A percentile compares a stretch with the other conserved stretches of the same genome.
These are phyloP conservation scores for Danio tinwini DNA, from an alignment of 2,797 vertebrate genomes.

Conservation along the genomic window DNA sequence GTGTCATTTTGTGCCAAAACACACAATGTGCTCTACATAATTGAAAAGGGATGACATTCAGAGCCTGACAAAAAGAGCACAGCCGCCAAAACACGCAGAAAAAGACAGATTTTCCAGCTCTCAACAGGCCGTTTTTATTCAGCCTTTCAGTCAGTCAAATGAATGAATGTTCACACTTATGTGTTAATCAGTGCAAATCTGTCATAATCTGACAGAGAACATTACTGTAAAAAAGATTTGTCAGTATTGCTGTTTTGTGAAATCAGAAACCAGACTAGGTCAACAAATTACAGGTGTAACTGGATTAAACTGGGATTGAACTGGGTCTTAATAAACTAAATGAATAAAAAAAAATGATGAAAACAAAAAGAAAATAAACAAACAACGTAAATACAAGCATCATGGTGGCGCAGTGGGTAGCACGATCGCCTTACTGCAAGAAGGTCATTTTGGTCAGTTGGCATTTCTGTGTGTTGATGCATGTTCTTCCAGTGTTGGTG, in stretches of 20 bases:
- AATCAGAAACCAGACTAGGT: not conserved
- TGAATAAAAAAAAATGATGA: no score
- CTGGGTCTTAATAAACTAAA: no score
- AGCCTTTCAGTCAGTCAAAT: constrained; percentile 21
- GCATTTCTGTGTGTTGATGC: no score
- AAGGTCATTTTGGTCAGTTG: no score
- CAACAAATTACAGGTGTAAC: not conserved
- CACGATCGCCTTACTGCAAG: no score
- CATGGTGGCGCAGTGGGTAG: no score
- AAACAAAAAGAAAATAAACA: no score
- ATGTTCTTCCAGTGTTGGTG: no score
- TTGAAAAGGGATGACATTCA: constrained; percentile 30
- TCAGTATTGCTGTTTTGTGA: not conserved
- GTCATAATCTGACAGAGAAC: constrained; percentile 9
- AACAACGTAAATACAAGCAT: no score
- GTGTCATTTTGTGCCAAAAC: constrained; percentile 43
- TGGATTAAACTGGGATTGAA: not conserved
- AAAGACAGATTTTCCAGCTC: not conserved
- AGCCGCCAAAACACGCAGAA: constrained; percentile 19
- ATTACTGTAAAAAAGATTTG: constrained; percentile 33
- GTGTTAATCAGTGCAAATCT: constrained; percentile 38
- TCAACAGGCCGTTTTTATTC: not conserved
- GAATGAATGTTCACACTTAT: constrained; percentile 30
- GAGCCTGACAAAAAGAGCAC: not conserved
- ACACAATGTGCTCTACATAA: constrained; percentile 44